Evolutionary conservation across 2,113 vertebrate species (phyloP).

Genomic region (Saccopteryx bilineata): DNA sequence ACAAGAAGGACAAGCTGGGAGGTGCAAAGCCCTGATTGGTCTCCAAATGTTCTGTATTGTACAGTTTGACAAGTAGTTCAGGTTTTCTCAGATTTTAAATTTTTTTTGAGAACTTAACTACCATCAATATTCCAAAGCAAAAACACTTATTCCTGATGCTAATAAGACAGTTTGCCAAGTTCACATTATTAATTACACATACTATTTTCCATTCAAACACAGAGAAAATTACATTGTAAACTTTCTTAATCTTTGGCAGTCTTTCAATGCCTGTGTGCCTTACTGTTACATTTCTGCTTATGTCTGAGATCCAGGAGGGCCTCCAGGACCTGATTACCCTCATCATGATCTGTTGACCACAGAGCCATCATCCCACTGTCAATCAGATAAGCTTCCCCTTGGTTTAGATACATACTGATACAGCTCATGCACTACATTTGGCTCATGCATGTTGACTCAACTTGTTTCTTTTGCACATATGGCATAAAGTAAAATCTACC

Average conservation of each 20-base stretch:
- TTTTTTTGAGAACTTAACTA: neutral
- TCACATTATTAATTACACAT: neutral
- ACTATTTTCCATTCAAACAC: neutral
- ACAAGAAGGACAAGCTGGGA: neutral
- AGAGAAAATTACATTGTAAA: neutral
- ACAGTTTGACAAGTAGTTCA: neutral
- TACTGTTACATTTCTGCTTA: neutral
- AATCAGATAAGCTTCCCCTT: neutral
- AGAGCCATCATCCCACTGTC: neutral
- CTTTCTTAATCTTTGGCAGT: neutral
- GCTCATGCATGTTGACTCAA: neutral
- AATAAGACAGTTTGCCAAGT: neutral
- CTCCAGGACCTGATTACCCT: neutral
- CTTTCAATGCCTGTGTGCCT: neutral
- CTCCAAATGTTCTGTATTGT: neutral
- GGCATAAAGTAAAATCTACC: neutral
- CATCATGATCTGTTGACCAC: neutral
- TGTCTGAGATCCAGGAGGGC: neutral
- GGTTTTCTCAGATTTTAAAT: neutral
- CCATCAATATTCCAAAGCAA: neutral
- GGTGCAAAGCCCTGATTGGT: neutral
- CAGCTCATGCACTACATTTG: neutral
- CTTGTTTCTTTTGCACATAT: neutral
- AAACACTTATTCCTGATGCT: neutral
- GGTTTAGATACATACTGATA: neutral